These are phyloP conservation scores for Pterois miles DNA, from an alignment of 2,797 vertebrate genomes.

Conservation along the genomic window DNA sequence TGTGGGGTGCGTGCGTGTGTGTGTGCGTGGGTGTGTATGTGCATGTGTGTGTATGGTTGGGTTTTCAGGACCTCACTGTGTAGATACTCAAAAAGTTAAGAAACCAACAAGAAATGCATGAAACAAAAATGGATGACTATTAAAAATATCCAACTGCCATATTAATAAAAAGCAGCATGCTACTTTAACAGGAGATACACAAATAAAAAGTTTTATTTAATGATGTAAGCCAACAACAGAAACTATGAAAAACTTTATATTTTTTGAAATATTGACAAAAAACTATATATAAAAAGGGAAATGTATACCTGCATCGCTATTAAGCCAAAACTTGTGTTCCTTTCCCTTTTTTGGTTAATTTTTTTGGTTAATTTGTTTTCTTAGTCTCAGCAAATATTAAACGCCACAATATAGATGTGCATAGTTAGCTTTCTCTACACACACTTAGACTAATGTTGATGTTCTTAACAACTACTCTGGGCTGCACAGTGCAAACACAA, in stretches of 20 bases:
- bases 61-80: conserved; percentile 78
- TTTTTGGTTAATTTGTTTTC: conserved; percentile 36
- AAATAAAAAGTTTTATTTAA: conserved; percentile 88
- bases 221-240: conserved; percentile 83
- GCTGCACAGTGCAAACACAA: conserved; percentile 70
- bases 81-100: conserved; percentile 80
- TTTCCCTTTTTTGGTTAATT: conserved; percentile 60
- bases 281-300: conserved; percentile 83
- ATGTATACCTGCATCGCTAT: conserved; percentile 87
- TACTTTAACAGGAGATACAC: conserved; percentile 84
- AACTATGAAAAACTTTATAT: conserved; percentile 88
- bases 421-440: conserved; percentile 65
- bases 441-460: conserved; percentile 53
- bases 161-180: conserved; percentile 87
- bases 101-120: conserved; percentile 85
- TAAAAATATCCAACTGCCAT: conserved; percentile 90
- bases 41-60: conserved; percentile 26
- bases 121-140: conserved; percentile 83
- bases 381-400: conserved; percentile 63
- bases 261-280: conserved; percentile 87
- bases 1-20: not conserved
- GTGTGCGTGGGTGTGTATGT: not conserved
- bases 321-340: conserved; percentile 83
- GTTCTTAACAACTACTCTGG: conserved; percentile 54
- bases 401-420: conserved; percentile 65